phyloP scores from a whole-genome alignment of 2,888 invertebrate species.

The Dendrolimus houi region DNA sequence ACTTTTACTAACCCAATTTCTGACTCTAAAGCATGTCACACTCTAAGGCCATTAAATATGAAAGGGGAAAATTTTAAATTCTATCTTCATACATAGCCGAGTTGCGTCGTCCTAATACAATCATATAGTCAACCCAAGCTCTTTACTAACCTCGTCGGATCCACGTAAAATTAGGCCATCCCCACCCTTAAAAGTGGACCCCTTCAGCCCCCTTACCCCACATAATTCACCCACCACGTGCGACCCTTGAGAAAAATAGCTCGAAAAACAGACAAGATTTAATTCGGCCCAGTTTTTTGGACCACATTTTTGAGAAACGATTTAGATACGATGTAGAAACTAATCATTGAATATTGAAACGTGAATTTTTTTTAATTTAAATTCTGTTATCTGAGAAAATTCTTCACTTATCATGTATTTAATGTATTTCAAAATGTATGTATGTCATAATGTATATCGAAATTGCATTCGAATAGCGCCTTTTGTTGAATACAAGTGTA shows the following conservation, averaged over 20 bases:
- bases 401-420: too few relatives aligned
- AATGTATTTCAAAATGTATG: neutral
- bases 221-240: constrained; percentile 48
- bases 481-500: too few relatives aligned
- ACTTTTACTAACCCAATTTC: neutral
- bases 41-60: neutral
- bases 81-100: neutral
- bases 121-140: constrained; percentile 33
- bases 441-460: too few relatives aligned
- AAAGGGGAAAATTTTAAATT: neutral
- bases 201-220: constrained; percentile 21
- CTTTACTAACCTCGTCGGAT: constrained; percentile 50
- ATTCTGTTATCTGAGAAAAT: too few relatives aligned
- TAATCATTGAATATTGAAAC: neutral
- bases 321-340: constrained; percentile 10
- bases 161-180: constrained; percentile 62
- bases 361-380: too few relatives aligned
- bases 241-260: constrained; percentile 74
- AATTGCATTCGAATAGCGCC: too few relatives aligned
- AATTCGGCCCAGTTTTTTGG: constrained; percentile 46
- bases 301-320: constrained; percentile 20
- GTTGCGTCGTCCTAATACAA: constrained; percentile 19
- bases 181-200: constrained; percentile 20
- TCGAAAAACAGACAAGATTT: constrained; percentile 68
- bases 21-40: neutral